Evolutionary conservation across 2,113 vertebrate species (phyloP), one percentile per base, ranked within the genome.

Genomic region (Ophiodon elongatus): DNA sequence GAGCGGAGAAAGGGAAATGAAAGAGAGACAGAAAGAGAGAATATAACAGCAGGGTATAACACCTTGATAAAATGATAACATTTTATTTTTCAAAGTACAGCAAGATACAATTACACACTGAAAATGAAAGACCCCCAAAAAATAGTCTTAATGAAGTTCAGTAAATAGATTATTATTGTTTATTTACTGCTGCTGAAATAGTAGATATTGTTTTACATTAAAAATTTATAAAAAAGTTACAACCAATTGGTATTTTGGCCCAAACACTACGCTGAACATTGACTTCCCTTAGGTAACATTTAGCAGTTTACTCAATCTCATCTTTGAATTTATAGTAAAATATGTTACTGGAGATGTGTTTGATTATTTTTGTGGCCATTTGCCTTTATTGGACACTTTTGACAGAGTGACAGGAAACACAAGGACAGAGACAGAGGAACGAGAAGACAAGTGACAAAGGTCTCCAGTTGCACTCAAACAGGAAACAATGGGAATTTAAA

Each of bases 121-220:
- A 60, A 69, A 88, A 88, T 41, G 11, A 73, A 85, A 59, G n/a
- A n/a, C n/a, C n/a, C n/a, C n/a, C n/a, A n/a, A n/a, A 74, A 70
- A 56, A 15, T 71, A 47, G 81, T 85, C 50, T 71, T n/a, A 57
- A 69, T 56, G 10, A 82, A 75, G 23, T 27, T 63, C 31, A 14
- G n/a, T 62, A 90, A 80, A 82, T 56, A 31, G 3, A 82, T 65
- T 56, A n/a, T 25, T 47, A 27, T 54, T 72, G 27, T 54, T 50
- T 56, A 25, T 39, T 77, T 77, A 66, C 4, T 43, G 25, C n/a
- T 65, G 29, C 33, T 56, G 23, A 73, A 37, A 54, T 60, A 23
- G 35, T 23, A 65, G 23, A 1, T 4, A 23, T 21, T 23, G 15
- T 21, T 72, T n/a, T 52, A 21, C 65, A 73, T 25, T 39, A 59